Base-by-base conservation (phyloP, 2,888 invertebrate species). In the Nephrotoma appendiculata region DNA sequence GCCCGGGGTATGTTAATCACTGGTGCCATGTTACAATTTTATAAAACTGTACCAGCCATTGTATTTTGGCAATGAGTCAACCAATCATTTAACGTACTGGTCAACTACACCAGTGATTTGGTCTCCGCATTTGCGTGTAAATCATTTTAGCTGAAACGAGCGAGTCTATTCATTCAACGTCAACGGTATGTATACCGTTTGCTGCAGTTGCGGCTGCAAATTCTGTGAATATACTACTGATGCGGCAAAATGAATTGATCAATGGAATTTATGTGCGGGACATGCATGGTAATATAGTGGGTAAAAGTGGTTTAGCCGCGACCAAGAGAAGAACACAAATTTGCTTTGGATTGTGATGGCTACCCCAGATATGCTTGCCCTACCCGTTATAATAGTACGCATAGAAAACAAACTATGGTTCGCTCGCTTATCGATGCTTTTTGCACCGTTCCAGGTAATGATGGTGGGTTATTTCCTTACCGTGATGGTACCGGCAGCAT, bases 11-110 rank as follows among this genome's bases (percentile, higher is more conserved):
- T 98, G 94, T 92, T 96, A 5, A 94, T 98, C 88, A 98, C 98
- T 6, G 98, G 98, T 0, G 97, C 96, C 42, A 98, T 98, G 98
- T 92, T 98, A 89, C 96, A 97, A 90, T 98, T 96, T 93, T 98
- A 97, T 90, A 94, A 96, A 90, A 96, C 97, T 7, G 94, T 95
- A 42, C 94, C 96, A 43, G 96, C 96, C 2, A 96, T 98, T 6
- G 95, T 98, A 1, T 97, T 98, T 91, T 98, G 98, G 98, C 98
- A 98, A 91, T 98, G 98, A 96, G 95, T 97, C 89, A 98, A 98
- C 92, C 98, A 98, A 91, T 97, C 97, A 1, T 98, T 98, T 93
- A 98, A 98, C 91, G 1, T 19, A 19, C 19, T 19, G 1, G 19
- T 19, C 19, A 19, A 19, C 19, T 98, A 97, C 91, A 98, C 98